A percentile compares a stretch with the other conserved stretches of the same genome.
phyloP scores from a whole-genome alignment of 2,888 invertebrate genomes.

The Noctua pronuba region DNA sequence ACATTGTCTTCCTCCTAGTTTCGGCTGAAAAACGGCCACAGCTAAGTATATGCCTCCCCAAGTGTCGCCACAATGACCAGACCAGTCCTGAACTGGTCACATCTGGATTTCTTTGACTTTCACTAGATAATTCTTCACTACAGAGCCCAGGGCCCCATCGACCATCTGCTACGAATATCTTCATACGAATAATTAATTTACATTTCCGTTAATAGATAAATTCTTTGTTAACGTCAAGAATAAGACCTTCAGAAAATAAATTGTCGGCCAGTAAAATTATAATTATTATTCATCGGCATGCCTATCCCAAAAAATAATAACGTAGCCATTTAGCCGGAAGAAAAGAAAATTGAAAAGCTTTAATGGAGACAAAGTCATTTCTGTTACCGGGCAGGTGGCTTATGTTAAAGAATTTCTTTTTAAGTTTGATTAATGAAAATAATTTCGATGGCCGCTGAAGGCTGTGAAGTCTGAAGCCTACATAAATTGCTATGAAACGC shows the following conservation, averaged over 20 bases:
- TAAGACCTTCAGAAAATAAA: not conserved
- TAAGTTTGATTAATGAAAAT: slow-evolving; percentile 2
- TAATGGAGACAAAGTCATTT: slow-evolving; percentile 49
- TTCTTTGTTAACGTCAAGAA: not conserved
- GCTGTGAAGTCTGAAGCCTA: not conserved
- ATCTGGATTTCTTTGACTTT: not conserved
- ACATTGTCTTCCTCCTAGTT: too few relatives aligned
- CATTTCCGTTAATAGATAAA: not conserved
- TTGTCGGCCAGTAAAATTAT: slow-evolving; percentile 18
- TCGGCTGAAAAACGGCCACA: not conserved
- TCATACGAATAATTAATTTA: not conserved
- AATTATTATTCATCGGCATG: slow-evolving; percentile 51
- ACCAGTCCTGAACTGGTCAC: not conserved
- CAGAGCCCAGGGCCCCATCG: not conserved
- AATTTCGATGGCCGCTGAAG: not conserved
- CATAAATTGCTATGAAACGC: not conserved
- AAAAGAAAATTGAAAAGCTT: slow-evolving; percentile 50
- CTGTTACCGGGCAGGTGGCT: slow-evolving; percentile 43
- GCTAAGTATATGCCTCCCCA: not conserved
- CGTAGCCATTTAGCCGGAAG: slow-evolving; percentile 41
- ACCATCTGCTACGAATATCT: not conserved
- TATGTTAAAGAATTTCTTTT: slow-evolving; percentile 28
- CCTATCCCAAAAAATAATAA: slow-evolving; percentile 34
- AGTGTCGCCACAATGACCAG: not conserved
- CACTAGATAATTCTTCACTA: not conserved